Evolutionary conservation across 2,113 vertebrate genomes (phyloP).

Genomic region (Istiophorus platypterus): DNA sequence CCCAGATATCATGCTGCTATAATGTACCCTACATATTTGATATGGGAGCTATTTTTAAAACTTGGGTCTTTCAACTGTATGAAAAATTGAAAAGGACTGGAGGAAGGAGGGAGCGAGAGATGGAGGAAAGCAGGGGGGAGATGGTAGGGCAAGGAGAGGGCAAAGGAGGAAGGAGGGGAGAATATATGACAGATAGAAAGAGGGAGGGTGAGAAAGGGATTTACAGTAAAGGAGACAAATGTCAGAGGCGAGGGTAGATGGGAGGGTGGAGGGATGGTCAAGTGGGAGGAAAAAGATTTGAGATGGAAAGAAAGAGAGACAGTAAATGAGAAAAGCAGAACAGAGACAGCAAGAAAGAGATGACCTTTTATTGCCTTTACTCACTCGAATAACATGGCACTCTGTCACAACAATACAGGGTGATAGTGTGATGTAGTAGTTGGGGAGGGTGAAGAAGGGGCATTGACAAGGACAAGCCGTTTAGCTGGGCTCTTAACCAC

Average conservation of each 20-base stretch:
- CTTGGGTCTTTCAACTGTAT: slow-evolving; percentile 83
- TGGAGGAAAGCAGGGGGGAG: slow-evolving; percentile 45
- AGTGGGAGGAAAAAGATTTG: slow-evolving; percentile 53
- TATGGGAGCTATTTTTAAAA: slow-evolving; percentile 85
- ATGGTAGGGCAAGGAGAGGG: slow-evolving; percentile 33
- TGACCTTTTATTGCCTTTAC: slow-evolving; percentile 74
- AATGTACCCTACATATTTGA: slow-evolving; percentile 87
- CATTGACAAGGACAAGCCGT: slow-evolving; percentile 31
- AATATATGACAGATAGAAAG: slow-evolving; percentile 37
- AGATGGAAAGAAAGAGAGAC: slow-evolving; percentile 46
- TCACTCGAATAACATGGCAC: slow-evolving; percentile 64
- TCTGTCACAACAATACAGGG: slow-evolving; percentile 54
- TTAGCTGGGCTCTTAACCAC: neutral
- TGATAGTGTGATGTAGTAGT: slow-evolving; percentile 43
- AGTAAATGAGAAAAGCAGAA: slow-evolving; percentile 43
- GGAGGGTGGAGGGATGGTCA: slow-evolving; percentile 11
- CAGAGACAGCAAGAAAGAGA: slow-evolving; percentile 50
- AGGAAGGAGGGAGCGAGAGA: slow-evolving; percentile 49
- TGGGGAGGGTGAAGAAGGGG: slow-evolving; percentile 28
- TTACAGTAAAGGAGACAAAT: slow-evolving; percentile 72
- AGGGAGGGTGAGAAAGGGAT: slow-evolving; percentile 40
- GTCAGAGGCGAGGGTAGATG: slow-evolving; percentile 54
- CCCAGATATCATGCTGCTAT: slow-evolving; percentile 66
- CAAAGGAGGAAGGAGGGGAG: slow-evolving; percentile 25
- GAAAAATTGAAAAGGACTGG: slow-evolving; percentile 83